Conservation (phyloP, 2,113 vertebrate genomes). For the Cepphus grylle region DNA sequence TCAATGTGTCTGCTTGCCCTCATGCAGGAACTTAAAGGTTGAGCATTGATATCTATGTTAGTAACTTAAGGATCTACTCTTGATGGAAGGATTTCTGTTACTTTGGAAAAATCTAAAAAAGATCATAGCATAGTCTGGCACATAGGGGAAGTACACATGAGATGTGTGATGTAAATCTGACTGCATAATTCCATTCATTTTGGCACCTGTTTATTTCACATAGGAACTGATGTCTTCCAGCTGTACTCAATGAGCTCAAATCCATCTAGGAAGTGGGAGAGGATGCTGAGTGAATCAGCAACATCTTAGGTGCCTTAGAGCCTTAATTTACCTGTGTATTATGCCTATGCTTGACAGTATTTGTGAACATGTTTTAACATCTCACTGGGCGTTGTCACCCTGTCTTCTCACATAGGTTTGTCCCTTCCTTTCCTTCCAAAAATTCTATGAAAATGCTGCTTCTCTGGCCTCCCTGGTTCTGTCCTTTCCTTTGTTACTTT, state of each 20-base stretch:
- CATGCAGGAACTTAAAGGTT: not conserved
- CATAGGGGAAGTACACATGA: not conserved
- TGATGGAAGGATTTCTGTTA: not conserved
- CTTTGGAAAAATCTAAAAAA: not conserved
- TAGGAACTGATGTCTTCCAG: not conserved
- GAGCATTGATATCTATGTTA: not conserved
- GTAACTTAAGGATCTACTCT: not conserved
- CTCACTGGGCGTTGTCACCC: not conserved
- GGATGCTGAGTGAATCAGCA: not conserved
- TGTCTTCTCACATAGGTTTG: not conserved
- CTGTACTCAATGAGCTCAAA: constrained; percentile 14
- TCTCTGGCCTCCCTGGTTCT: not conserved
- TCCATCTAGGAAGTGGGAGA: not conserved
- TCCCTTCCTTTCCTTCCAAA: not conserved
- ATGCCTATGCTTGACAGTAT: not conserved
- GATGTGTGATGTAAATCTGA: not conserved
- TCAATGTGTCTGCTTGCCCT: not conserved
- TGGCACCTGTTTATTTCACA: not conserved
- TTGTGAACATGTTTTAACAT: not conserved
- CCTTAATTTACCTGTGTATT: not conserved
- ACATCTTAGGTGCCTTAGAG: not conserved
- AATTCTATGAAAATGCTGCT: not conserved
- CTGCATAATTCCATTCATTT: not conserved
- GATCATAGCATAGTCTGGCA: not conserved
- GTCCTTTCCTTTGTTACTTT: not conserved